phyloP scores from a whole-genome alignment of 2,113 vertebrate species.

The Okapia johnstoni region DNA sequence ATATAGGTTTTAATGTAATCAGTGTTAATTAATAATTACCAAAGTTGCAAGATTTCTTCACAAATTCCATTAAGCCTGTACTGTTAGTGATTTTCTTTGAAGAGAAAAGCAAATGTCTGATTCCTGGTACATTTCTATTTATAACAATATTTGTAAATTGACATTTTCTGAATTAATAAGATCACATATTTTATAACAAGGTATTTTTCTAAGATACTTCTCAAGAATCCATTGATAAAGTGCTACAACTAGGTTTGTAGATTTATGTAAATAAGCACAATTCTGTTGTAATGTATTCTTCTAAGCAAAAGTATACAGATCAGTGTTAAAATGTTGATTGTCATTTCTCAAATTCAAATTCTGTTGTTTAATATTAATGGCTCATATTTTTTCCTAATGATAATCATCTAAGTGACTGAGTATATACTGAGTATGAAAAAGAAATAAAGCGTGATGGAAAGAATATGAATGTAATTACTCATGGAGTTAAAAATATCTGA shows the following conservation, averaged over 20 bases:
- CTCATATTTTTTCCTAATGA: background rate
- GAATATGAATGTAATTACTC: background rate
- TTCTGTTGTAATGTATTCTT: background rate
- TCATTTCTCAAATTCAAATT: background rate
- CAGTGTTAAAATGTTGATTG: background rate
- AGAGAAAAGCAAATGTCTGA: background rate
- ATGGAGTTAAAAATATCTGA: background rate
- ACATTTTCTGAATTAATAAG: slow-evolving; percentile 18
- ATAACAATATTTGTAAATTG: background rate
- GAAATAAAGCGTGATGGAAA: background rate
- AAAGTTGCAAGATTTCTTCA: background rate
- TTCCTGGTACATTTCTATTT: background rate
- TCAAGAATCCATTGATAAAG: background rate
- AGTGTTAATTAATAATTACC: slow-evolving; percentile 25
- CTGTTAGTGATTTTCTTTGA: background rate
- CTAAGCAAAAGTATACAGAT: background rate
- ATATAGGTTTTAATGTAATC: slow-evolving; percentile 19
- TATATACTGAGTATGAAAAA: background rate
- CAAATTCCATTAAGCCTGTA: background rate
- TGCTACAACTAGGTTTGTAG: background rate
- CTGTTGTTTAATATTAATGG: background rate
- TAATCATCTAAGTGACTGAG: background rate
- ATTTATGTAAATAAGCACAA: background rate
- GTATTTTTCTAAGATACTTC: background rate
- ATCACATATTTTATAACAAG: background rate